Conservation (phyloP, 1,140 invertebrate species). For the Rhizoglyphus robini region DNA sequence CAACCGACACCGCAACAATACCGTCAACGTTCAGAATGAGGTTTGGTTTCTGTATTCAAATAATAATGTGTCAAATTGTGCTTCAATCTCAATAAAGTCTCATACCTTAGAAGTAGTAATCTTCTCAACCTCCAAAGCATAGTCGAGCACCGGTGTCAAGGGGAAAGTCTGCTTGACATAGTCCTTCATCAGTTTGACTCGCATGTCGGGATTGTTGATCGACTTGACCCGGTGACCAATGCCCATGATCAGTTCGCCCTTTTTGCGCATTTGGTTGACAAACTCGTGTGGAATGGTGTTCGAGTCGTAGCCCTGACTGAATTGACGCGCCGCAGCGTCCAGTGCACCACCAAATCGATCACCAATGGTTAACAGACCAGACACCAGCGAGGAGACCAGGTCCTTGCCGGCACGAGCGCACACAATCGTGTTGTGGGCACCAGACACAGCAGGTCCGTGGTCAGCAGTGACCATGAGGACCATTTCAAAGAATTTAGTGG, state of each 20-base stretch:
- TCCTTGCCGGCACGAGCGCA: constrained; percentile 97
- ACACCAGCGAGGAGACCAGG: constrained; percentile 87
- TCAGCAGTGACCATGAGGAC: constrained; percentile 98
- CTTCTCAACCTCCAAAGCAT: constrained; percentile 94
- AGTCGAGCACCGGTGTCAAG: constrained; percentile 74
- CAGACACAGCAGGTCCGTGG: constrained; percentile 96
- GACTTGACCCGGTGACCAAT: constrained; percentile 98
- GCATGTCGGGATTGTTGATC: constrained; percentile 97
- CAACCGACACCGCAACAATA: constrained; percentile 89
- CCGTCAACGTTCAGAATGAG: constrained; percentile 98
- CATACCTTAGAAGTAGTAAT: constrained; percentile 84
- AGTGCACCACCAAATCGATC: constrained; percentile 96
- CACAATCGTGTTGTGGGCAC: constrained; percentile 98
- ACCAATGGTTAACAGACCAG: constrained; percentile 92
- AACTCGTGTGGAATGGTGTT: constrained; percentile 95
- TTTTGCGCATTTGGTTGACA: constrained; percentile 91
- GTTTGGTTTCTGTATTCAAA: constrained; percentile 70
- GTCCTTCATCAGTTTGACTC: constrained; percentile 89
- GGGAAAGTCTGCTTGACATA: constrained; percentile 89
- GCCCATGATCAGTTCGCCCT: constrained; percentile 96
- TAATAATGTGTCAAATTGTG: neutral
- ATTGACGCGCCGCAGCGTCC: constrained; percentile 88
- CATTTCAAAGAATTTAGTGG: constrained; percentile 98
- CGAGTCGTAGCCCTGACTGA: constrained; percentile 84
- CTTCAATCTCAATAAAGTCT: neutral